phyloP scores from a whole-genome alignment of 2,888 invertebrate genomes.

The Mythimna impura region DNA sequence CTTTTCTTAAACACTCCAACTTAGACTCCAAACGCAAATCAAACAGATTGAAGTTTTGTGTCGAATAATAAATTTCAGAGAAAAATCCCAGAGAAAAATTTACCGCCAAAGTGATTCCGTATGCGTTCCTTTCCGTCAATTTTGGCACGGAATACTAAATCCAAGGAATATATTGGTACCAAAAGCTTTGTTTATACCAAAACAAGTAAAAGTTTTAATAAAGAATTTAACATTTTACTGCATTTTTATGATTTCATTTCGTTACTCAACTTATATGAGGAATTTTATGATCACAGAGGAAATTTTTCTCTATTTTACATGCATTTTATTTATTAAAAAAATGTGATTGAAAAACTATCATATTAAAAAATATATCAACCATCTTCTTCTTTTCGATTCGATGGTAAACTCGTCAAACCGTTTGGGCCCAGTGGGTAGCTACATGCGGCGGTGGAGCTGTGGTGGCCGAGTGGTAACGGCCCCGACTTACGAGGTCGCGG shows the following conservation, averaged over 20 bases:
- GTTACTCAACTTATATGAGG: not conserved
- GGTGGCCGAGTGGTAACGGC: no score
- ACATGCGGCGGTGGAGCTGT: no score
- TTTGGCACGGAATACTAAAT: conserved; percentile 12
- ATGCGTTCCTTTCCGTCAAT: conserved; percentile 5
- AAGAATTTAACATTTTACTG: conserved; percentile 4
- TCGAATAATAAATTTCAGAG: not conserved
- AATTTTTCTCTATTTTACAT: not conserved
- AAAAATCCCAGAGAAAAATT: not conserved
- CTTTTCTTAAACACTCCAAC: no score
- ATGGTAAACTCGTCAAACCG: no score
- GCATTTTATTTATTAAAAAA: not conserved
- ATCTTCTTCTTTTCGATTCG: no score
- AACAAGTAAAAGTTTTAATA: conserved; percentile 33
- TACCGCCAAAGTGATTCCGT: not conserved
- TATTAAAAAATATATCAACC: no score
- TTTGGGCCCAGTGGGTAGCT: no score
- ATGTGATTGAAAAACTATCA: not conserved
- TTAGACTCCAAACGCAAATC: no score
- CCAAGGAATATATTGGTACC: conserved; percentile 19
- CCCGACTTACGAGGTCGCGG: no score
- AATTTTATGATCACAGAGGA: not conserved
- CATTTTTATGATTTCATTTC: conserved; percentile 19
- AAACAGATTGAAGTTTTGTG: not conserved
- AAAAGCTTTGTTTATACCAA: conserved; percentile 4